Conservation (phyloP, 1,140 invertebrate genomes). For the Drosophila repleta region DNA sequence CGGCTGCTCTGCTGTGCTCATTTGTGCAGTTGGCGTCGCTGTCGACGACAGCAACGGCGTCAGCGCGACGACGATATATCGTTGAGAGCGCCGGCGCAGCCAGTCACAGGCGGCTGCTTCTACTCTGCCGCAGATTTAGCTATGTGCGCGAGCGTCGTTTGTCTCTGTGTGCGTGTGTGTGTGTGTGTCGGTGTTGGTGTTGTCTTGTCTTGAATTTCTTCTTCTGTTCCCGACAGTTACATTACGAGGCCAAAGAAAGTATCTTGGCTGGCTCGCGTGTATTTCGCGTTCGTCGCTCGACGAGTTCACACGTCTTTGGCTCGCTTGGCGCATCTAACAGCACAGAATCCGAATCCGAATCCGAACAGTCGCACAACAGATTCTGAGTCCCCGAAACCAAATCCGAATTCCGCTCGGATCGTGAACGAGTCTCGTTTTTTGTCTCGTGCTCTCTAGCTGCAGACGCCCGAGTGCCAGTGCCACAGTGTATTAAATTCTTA, state of each 20-base stretch:
- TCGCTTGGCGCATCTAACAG: slow-evolving; percentile 54
- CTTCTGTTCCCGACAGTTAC: slow-evolving; percentile 78
- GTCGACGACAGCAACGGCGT: slow-evolving; percentile 17
- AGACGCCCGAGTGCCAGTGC: slow-evolving; percentile 49
- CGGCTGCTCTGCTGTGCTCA: slow-evolving; percentile 56
- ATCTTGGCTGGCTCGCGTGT: slow-evolving; percentile 78
- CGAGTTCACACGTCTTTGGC: slow-evolving; percentile 80
- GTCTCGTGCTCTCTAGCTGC: slow-evolving; percentile 39
- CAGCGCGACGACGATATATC: slow-evolving; percentile 21
- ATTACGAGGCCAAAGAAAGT: slow-evolving; percentile 84
- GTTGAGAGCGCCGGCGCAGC: slow-evolving; percentile 46
- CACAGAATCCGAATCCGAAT: too few relatives aligned
- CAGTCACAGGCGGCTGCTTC: slow-evolving; percentile 40
- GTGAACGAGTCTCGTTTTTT: slow-evolving; percentile 44
- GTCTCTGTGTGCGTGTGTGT: slow-evolving; percentile 13
- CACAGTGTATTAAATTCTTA: slow-evolving; percentile 49
- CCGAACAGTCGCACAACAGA: slow-evolving; percentile 20
- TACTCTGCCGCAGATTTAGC: slow-evolving; percentile 35
- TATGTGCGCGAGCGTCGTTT: slow-evolving; percentile 13
- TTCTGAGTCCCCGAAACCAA: slow-evolving; percentile 21
- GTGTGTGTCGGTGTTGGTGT: slow-evolving; percentile 11
- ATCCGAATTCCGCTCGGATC: slow-evolving; percentile 37
- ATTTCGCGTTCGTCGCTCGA: slow-evolving; percentile 83
- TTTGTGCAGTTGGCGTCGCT: slow-evolving; percentile 64
- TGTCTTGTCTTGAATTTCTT: slow-evolving; percentile 55